These are phyloP conservation scores for Steinernema carpocapsae DNA, from an alignment of 2,888 invertebrate genomes.

Conservation along the genomic window DNA sequence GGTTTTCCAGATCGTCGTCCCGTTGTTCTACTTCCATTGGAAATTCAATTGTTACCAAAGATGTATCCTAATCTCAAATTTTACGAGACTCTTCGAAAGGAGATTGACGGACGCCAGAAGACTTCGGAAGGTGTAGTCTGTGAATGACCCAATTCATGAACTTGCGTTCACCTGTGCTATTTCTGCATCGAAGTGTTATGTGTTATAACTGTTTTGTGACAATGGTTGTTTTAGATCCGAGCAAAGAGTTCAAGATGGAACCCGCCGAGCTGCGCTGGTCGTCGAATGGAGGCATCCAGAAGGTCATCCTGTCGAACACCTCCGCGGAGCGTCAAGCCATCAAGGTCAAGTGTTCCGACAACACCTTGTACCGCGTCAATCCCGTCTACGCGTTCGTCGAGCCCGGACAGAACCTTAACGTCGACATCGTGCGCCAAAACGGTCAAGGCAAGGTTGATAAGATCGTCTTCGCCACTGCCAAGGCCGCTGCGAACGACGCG, in stretches of 20 bases:
- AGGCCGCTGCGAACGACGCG: conserved; percentile 35
- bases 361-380: conserved; percentile 47
- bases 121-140: not conserved
- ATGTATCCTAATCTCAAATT: conserved; percentile 26
- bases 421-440: conserved; percentile 44
- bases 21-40: conserved; percentile 20
- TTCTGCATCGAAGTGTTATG: no score
- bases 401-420: conserved; percentile 42
- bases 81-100: not conserved
- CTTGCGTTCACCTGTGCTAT: not conserved
- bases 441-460: conserved; percentile 43
- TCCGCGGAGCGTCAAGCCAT: conserved; percentile 42
- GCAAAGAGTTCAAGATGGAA: conserved; percentile 42
- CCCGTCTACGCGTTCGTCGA: conserved; percentile 50
- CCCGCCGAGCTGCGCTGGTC: conserved; percentile 43
- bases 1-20: conserved; percentile 12
- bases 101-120: not conserved
- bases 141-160: not conserved
- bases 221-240: conserved; percentile 31
- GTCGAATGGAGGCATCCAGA: conserved; percentile 43
- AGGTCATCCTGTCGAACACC: conserved; percentile 40
- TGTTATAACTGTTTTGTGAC: not conserved
- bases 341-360: conserved; percentile 48
- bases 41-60: conserved; percentile 26
- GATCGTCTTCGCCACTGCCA: conserved; percentile 44